These are phyloP conservation scores for Heterotilapia buettikoferi DNA, from an alignment of 2,113 vertebrate species.

Conservation along the genomic window DNA sequence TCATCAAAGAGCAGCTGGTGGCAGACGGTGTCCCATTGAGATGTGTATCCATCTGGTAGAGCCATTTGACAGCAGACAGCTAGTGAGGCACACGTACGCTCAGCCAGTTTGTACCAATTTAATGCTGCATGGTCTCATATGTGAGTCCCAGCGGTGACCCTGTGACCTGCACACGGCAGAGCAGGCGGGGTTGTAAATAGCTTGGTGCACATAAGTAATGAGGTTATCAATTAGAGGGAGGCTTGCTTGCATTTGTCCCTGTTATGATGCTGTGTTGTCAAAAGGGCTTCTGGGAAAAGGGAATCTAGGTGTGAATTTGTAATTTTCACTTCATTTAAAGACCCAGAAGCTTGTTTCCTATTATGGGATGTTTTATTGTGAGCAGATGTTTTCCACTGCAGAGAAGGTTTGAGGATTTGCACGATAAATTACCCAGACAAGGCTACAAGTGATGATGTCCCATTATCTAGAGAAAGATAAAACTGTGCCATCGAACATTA, in stretches of 20 bases:
- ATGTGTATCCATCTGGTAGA: slow-evolving; percentile 9
- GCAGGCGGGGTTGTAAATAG: slow-evolving; percentile 27
- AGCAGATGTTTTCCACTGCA: slow-evolving; percentile 33
- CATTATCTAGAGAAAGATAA: slow-evolving; percentile 22
- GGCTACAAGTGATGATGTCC: slow-evolving; percentile 15
- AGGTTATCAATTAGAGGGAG: slow-evolving; percentile 56
- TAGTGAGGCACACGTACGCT: not conserved
- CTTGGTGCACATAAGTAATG: slow-evolving; percentile 46
- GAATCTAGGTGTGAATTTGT: slow-evolving; percentile 3
- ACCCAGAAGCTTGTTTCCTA: not conserved
- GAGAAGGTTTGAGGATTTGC: slow-evolving; percentile 6
- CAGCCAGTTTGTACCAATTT: slow-evolving; percentile 51
- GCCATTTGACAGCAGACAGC: slow-evolving; percentile 41
- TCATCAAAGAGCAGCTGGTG: slow-evolving; percentile 56
- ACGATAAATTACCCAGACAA: slow-evolving; percentile 19
- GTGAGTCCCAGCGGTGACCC: slow-evolving; percentile 33
- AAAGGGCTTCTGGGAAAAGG: slow-evolving; percentile 1
- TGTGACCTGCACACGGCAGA: slow-evolving; percentile 19
- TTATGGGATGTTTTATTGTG: slow-evolving; percentile 17
- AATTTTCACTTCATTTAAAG: slow-evolving; percentile 33
- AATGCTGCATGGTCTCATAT: slow-evolving; percentile 41
- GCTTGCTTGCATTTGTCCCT: slow-evolving; percentile 43
- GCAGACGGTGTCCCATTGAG: slow-evolving; percentile 17
- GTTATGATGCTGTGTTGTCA: slow-evolving; percentile 30
- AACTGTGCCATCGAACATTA: not conserved